These are phyloP conservation scores for Crossaster papposus DNA, from an alignment of 53 echinoderm and acorn worm species.

Conservation along the genomic window DNA sequence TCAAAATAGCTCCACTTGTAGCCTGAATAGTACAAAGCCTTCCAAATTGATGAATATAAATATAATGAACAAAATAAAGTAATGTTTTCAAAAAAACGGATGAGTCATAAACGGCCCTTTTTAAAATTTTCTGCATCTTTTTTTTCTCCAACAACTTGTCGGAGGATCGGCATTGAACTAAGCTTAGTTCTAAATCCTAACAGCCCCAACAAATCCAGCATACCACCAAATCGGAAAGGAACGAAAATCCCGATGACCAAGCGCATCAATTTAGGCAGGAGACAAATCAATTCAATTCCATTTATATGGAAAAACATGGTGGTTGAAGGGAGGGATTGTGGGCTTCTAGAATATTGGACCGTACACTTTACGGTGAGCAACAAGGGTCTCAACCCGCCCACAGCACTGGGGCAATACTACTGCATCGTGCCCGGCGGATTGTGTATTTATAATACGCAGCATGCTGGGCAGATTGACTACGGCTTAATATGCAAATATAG, in stretches of 20 bases:
- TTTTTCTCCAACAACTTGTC: conserved; percentile 10
- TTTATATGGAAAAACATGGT: conserved; percentile 19
- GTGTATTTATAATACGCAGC: conserved; percentile 37
- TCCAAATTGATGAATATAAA: background rate
- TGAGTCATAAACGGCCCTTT: background rate
- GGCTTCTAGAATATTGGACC: background rate
- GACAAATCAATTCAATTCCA: conserved; percentile 39
- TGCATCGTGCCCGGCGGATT: background rate
- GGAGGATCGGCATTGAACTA: background rate
- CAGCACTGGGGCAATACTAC: background rate
- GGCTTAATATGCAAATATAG: conserved; percentile 10
- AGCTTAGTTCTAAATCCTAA: conserved; percentile 27
- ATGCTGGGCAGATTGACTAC: background rate
- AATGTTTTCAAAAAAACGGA: background rate
- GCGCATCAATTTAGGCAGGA: background rate
- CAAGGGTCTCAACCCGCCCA: background rate
- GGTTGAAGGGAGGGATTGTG: background rate
- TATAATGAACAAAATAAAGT: conserved; percentile 6
- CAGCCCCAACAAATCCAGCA: background rate
- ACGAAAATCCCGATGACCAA: conserved; percentile 8
- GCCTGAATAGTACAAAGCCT: conserved; percentile 5
- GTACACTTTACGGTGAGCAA: too few species aligned
- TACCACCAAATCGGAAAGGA: background rate
- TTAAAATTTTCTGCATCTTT: background rate
- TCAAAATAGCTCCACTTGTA: background rate